These are phyloP conservation scores for Frankliniella fusca DNA, from an alignment of 2,888 invertebrate genomes.

Conservation along the genomic window DNA sequence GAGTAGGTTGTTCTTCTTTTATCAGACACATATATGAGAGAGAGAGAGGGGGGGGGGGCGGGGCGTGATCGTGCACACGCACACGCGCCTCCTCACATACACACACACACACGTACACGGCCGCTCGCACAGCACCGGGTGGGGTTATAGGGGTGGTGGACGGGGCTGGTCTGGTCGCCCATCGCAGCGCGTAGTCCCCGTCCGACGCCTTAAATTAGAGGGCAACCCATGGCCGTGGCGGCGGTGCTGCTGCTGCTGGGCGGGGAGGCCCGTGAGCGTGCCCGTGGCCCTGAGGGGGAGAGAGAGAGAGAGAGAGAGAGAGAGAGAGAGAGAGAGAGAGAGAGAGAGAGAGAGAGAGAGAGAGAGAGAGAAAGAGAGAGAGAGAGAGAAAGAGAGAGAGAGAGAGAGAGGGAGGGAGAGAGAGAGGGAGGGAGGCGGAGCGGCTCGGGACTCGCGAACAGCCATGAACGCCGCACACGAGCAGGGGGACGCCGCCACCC, in stretches of 20 bases:
- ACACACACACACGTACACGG: neutral
- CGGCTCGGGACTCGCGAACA: constrained; percentile 5
- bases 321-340: constrained; percentile 4
- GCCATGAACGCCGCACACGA: constrained; percentile 10
- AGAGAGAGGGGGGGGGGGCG: too few relatives aligned
- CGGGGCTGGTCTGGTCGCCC: neutral
- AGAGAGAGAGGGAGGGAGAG: constrained; percentile 18
- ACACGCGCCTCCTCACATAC: neutral
- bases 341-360: constrained; percentile 27
- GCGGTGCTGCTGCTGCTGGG: neutral
- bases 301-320: neutral
- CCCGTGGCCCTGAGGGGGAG: neutral
- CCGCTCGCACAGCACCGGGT: neutral
- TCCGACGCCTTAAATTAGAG: neutral
- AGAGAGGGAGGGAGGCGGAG: constrained; percentile 28
- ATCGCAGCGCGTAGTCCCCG: neutral
- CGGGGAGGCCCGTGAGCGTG: neutral
- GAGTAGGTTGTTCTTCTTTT: too few relatives aligned
- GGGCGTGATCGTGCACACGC: too few relatives aligned
- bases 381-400: constrained; percentile 28
- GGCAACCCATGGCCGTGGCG: neutral
- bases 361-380: neutral
- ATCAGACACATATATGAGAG: too few relatives aligned
- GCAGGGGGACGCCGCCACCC: constrained; percentile 27
- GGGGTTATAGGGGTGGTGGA: neutral